Evolutionary conservation across 2,113 vertebrate species (phyloP), one percentile per base, ranked within the genome.

Genomic region (Chiloscyllium plagiosum): DNA sequence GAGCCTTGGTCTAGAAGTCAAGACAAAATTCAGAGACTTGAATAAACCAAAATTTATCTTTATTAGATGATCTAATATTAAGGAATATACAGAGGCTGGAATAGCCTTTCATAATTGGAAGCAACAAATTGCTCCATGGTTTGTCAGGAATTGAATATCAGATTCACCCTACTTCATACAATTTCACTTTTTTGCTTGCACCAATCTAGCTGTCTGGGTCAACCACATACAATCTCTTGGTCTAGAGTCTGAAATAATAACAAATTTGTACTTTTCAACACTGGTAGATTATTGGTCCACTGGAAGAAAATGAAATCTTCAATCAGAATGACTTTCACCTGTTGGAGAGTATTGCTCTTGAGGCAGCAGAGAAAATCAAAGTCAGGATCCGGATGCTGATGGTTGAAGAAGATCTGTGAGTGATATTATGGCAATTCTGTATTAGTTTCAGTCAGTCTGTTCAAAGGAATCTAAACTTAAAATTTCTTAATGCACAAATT

Each of bases 301-400:
- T 99, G 96, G 98, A 98, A 69, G 98, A 98, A 33, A 97, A 96
- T 5, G 99, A 99, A 97, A 97, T 99, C 96, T 99, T 99, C 97
- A 99, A 99, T 97, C 99, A 99, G 96, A 99, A 99, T 0, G 99
- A 99, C 97, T 99, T 99, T 96, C 98, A 99, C 96, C 98, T 99
- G 61, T 96, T 99, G 96, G 99, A 99, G 97, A 99, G 98, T 96
- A 99, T 99, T 96, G 98, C 99, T 96, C 96, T 99, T 10, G 99
- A 99, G 97, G 99, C 99, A 10, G 99, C 98, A 72, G 99, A 99
- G 97, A 98, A 98, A 97, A 99, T 99, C 96, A 99, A 99, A 97
- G 98, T 97, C 96, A 99, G 99, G 96, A 97, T 99, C 96, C 97
- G 98, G 42, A 98, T 98, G 95, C 98, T 99, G 96, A 98, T 97